Percentiles rank a stretch among this genome's conserved stretches.
These are phyloP conservation scores for Apoda limacodes DNA, from an alignment of 2,888 invertebrate genomes.

Conservation along the genomic window DNA sequence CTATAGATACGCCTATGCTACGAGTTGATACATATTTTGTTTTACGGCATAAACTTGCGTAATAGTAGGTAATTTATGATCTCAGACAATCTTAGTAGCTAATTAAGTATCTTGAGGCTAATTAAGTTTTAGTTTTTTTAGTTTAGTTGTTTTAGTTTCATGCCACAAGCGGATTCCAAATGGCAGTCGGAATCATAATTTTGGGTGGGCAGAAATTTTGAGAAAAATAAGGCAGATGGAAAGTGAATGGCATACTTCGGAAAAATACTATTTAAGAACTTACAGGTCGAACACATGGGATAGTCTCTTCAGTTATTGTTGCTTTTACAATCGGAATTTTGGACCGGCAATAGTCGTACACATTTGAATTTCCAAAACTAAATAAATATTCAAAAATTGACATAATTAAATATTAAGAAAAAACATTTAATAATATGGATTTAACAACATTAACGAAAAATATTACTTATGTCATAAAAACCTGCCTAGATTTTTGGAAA, in stretches of 20 bases:
- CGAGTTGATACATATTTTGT: no score
- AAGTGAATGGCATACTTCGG: not conserved
- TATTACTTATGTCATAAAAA: conserved; percentile 22
- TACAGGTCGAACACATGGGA: conserved; percentile 39
- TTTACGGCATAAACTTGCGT: no score
- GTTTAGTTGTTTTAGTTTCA: no score
- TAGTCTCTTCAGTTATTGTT: conserved; percentile 33
- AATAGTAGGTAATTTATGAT: no score
- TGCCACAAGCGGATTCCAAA: no score
- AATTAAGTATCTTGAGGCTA: no score
- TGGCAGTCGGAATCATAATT: no score
- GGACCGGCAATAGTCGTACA: conserved; percentile 7
- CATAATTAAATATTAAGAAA: conserved; percentile 42
- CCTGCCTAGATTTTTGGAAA: conserved; percentile 41
- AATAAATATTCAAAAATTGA: conserved; percentile 46
- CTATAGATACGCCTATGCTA: no score
- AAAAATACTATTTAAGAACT: conserved; percentile 23
- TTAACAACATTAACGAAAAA: conserved; percentile 25
- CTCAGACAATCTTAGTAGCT: no score
- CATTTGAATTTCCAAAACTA: conserved; percentile 20
- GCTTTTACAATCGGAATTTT: conserved; percentile 38
- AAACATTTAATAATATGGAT: conserved; percentile 31
- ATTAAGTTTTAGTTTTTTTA: no score
- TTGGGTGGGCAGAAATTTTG: no score
- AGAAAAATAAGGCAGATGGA: conserved; percentile 3